Percentiles rank a stretch among this genome's conserved stretches.
Conservation (phyloP, 2,797 vertebrate species). For the Cheirogaleus major region DNA sequence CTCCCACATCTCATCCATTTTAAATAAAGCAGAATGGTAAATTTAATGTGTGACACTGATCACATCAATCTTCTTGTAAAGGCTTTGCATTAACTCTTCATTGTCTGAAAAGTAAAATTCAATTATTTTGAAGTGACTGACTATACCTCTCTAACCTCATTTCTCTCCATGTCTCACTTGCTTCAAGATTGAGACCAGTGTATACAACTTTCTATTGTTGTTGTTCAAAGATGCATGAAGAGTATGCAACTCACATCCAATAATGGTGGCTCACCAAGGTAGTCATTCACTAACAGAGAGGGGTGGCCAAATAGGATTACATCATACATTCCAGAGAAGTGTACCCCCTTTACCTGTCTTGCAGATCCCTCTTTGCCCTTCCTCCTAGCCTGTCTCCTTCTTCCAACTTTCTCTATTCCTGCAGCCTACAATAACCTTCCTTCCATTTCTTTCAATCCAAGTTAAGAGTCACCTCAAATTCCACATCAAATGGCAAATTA, state of each 20-base stretch:
- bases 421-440: not conserved
- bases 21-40: not conserved
- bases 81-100: not conserved
- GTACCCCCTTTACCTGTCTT: not conserved
- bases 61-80: not conserved
- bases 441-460: not conserved
- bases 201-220: not conserved
- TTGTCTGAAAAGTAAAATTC: not conserved
- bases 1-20: not conserved
- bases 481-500: not conserved
- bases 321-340: not conserved
- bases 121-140: not conserved
- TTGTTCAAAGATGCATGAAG: not conserved
- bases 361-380: rapidly evolving
- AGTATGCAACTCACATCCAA: not conserved
- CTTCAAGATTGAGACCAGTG: not conserved
- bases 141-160: not conserved
- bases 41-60: not conserved
- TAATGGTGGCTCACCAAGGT: not conserved
- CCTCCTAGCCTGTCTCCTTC: rapidly evolving
- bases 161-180: not conserved
- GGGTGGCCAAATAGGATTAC: not conserved
- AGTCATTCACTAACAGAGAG: not conserved
- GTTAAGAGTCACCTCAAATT: not conserved
- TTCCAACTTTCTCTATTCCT: not conserved